Base-by-base conservation (phyloP, 2,113 vertebrate genomes). In the Brienomyrus brachyistius region DNA sequence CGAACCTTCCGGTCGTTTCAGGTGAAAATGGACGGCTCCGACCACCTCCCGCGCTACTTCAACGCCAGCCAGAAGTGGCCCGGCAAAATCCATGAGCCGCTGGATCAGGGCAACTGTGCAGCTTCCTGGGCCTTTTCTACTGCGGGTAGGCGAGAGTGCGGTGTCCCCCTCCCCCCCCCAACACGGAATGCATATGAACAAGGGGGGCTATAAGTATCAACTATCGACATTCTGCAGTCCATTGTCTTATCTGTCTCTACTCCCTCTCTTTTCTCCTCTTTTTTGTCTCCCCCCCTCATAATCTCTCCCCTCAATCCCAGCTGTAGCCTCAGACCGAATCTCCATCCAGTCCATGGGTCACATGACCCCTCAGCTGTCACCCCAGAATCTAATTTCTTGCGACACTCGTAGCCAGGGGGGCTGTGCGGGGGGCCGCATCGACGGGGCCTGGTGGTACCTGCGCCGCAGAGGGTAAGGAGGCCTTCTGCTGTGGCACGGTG, bases 321-420 rank as follows among this genome's bases (percentile, higher is more conserved):
- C 97, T 0, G 98, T 99, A 85, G 98, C 98, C 15, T 99, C 98
- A 0, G 98, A 99, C 93, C 95, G 98, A 11, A 98, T 99, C 93
- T 97, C 98, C 83, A 99, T 99, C 95, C 98, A 99, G 90, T 99
- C 98, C n/a, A 97, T 99, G 98, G 98, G 98, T 48, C 98, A 99
- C 95, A 98, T 99, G 98, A 97, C 96, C 0, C 97, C 97, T 0
- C 95, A 96, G 90, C 95, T 99, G 82, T 99, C 98, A 0, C 98
- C 98, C 1, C 98, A 99, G 93, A 98, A 99, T 93, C 95, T 99
- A 21, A 96, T 99, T 91, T 98, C 98, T 88, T 99, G 98, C 7
- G 97, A 99, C 94, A 98, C 96, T 0, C 96, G 96, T 10, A 97
- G 98, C 93, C 98, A 99, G 94, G 96, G 94, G 7, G 98, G 98